These are phyloP conservation scores for Myrmecophaga tridactyla DNA, from an alignment of 2,113 vertebrate species.

Conservation along the genomic window DNA sequence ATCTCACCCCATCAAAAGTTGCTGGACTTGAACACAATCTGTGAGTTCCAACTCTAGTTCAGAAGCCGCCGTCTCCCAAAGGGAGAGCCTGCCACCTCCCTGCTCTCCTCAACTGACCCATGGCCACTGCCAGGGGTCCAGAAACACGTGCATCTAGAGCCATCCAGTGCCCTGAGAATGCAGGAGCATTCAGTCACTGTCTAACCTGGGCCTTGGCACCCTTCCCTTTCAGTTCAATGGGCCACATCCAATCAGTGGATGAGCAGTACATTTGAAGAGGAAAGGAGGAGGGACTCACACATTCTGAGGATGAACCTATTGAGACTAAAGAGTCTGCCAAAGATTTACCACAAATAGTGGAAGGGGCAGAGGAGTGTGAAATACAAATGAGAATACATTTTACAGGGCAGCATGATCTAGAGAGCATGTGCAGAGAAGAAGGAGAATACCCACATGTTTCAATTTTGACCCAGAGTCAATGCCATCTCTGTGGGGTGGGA, in stretches of 20 bases:
- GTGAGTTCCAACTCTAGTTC: background rate
- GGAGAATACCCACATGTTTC: background rate
- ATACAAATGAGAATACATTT: background rate
- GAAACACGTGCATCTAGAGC: background rate
- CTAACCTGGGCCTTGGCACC: background rate
- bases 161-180: background rate
- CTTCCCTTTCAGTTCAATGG: background rate
- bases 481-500: background rate
- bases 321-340: background rate
- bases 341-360: background rate
- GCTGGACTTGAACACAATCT: background rate
- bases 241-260: background rate
- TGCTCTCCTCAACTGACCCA: background rate
- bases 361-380: background rate
- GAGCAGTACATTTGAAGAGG: background rate
- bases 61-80: background rate
- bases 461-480: background rate
- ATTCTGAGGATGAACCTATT: background rate
- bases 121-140: background rate
- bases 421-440: background rate
- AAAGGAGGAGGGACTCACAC: background rate
- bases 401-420: background rate
- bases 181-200: background rate
- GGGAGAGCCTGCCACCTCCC: background rate
- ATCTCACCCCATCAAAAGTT: background rate